These are phyloP conservation scores for Thalpophila matura DNA, from an alignment of 2,888 invertebrate genomes.

Conservation along the genomic window DNA sequence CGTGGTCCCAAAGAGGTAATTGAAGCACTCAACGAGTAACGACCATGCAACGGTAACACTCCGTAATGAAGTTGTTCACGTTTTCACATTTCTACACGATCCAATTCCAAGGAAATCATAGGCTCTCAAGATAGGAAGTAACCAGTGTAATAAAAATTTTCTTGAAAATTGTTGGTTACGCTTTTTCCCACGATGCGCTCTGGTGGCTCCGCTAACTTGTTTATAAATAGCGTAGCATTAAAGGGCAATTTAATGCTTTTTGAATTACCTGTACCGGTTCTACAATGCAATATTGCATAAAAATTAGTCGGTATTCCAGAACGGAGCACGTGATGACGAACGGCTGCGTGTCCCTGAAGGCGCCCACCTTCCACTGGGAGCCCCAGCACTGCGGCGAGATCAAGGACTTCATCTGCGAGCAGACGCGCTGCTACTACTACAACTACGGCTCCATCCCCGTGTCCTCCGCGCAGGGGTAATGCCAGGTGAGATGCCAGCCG, in stretches of 20 bases:
- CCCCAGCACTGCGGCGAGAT: constrained; percentile 95
- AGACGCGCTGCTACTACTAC: constrained; percentile 97
- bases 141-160: constrained; percentile 48
- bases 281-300: constrained; percentile 74
- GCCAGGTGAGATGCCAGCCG: constrained; percentile 93
- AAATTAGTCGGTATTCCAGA: constrained; percentile 89
- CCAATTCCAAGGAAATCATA: constrained; percentile 25
- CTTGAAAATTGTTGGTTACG: constrained; percentile 65
- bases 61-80: constrained; percentile 19
- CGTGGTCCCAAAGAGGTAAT: background rate
- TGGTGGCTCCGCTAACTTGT: constrained; percentile 64
- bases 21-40: background rate
- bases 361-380: constrained; percentile 95
- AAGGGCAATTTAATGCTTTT: constrained; percentile 66
- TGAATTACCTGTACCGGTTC: constrained; percentile 65
- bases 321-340: constrained; percentile 91
- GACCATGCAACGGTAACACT: background rate
- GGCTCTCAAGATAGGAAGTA: constrained; percentile 34
- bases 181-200: constrained; percentile 69
- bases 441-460: constrained; percentile 97
- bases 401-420: constrained; percentile 97
- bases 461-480: constrained; percentile 98
- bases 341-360: constrained; percentile 95
- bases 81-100: constrained; percentile 15
- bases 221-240: constrained; percentile 65